phyloP scores from a whole-genome alignment of 2,113 vertebrate species.

The Syngnathus typhle region DNA sequence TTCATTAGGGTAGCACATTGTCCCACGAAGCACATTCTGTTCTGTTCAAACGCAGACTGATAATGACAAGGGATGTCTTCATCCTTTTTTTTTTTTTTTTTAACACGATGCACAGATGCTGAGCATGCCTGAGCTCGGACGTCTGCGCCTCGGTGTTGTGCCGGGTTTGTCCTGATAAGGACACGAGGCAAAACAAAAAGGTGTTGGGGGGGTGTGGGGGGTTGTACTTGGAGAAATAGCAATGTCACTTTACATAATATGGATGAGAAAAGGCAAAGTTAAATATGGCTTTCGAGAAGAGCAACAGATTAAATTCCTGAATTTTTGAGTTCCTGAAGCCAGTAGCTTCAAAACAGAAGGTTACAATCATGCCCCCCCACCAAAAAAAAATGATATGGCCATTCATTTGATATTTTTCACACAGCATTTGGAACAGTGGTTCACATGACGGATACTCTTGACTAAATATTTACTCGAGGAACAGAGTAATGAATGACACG shows the following conservation, averaged over 20 bases:
- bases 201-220: not conserved
- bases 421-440: not conserved
- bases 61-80: constrained; percentile 16
- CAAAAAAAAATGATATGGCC: too few relatives aligned
- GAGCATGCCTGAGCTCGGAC: constrained; percentile 21
- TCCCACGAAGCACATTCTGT: constrained; percentile 28
- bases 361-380: not conserved
- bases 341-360: not conserved
- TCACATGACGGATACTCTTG: not conserved
- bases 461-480: constrained; percentile 36
- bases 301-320: constrained; percentile 24
- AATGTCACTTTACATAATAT: constrained; percentile 41
- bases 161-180: constrained; percentile 39
- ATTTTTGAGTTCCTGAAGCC: constrained; percentile 1
- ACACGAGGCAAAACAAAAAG: not conserved
- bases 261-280: constrained; percentile 29
- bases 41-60: constrained; percentile 31
- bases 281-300: constrained; percentile 38
- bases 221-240: constrained; percentile 21
- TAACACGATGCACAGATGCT: not conserved
- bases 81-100: not conserved
- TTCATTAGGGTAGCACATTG: constrained; percentile 35
- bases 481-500: constrained; percentile 6
- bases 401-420: not conserved
- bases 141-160: constrained; percentile 20